Evolutionary conservation across 1,140 invertebrate genomes (phyloP), one percentile per base, ranked within the genome.

Genomic region (Apolygus lucorum): DNA sequence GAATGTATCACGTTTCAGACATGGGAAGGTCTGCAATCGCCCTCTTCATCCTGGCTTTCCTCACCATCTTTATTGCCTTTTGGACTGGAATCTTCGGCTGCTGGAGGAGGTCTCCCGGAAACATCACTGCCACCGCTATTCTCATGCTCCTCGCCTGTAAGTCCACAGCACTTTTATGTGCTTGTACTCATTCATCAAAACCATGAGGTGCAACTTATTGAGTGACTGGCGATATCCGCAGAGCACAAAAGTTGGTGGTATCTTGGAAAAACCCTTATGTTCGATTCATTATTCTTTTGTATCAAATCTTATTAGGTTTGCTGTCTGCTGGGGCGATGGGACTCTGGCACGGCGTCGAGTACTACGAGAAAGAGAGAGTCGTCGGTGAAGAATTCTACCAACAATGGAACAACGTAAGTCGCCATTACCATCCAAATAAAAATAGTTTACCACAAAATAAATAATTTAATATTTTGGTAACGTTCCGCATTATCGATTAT

Each of bases 271-370:
- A n/a, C n/a, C n/a, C n/a, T n/a, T n/a, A n/a, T n/a, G n/a, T n/a
- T n/a, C n/a, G n/a, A n/a, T n/a, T n/a, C n/a, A n/a, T n/a, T n/a
- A n/a, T n/a, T n/a, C n/a, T n/a, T n/a, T n/a, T n/a, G n/a, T n/a
- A n/a, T n/a, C n/a, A n/a, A n/a, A n/a, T n/a, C n/a, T n/a, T n/a
- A n/a, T n/a, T n/a, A 92, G 93, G 92, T 82, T 78, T 96, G 52
- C 79, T 96, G 71, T 89, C 90, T 71, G 93, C 93, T 28, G 93
- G 92, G 59, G 92, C 88, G 29, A 96, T 96, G 93, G 94, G 92
- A 64, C 82, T 96, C 28, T 96, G 93, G 93, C 93, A 96, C 78
- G 93, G 91, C 28, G 93, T 95, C 24, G 93, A 96, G 79, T 96
- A 95, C 79, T 96, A 93, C 76, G 93, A 96, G 79, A 93, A 92